Evolutionary conservation across 92 coral and sea anemone species (phyloP), one percentile per base, ranked within the genome.

Genomic region (Parazoanthus swiftii): DNA sequence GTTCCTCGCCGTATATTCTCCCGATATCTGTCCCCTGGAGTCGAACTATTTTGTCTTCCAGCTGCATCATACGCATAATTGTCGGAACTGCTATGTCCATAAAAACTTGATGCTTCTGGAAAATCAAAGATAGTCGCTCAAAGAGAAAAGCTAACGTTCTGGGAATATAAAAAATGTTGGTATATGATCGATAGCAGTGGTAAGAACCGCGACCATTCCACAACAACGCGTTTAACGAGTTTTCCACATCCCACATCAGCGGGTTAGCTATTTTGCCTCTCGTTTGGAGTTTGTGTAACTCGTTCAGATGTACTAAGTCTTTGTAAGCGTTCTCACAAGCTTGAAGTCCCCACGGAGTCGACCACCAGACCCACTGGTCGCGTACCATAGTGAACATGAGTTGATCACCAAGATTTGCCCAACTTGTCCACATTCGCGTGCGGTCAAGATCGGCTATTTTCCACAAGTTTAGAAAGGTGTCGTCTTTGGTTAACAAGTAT

Each of bases 131-230:
- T 39, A 96, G 85, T 66, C 89, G 88, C 80, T 89, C 92, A 82
- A 93, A 95, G 3, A 86, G 90, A 20, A 51, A 38, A 56, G 93
- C 91, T 70, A 88, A 86, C 76, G 89, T 88, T 42, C 89, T 89
- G 15, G 99, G 99, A 33, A 96, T 88, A 79, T 92, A 96, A 70
- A 95, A 91, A 6, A 92, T 58, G 29, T 91, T 93, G 1, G 95
- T 67, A 43, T 80, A 81, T 9, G 92, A 89, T 18, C 88, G 93
- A 88, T 93, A 96, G 74, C 99, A 96, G 81, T 79, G 91, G 74
- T 93, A 95, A 26, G 56, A 76, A 2, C 98, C 99, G 11, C 89
- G 93, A 18, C 99, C 99, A 72, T 96, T 96, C 99, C 99, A 96
- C 51, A 96, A 88, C 20, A 96, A 70, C 6, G 99, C 99, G 81